Conservation (phyloP, 2,113 vertebrate genomes). For the Anseranas semipalmata region DNA sequence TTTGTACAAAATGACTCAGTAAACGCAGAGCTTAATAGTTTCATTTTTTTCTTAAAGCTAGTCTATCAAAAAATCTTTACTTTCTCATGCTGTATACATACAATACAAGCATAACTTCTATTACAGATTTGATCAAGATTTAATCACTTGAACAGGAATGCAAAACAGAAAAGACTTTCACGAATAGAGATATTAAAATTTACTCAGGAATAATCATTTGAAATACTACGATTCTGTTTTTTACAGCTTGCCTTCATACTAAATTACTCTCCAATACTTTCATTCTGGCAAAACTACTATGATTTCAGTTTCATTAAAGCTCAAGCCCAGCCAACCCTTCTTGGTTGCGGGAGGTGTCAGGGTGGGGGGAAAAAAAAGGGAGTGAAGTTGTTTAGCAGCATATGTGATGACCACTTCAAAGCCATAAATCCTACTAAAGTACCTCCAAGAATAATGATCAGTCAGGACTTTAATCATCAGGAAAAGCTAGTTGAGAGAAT, state of each 20-base stretch:
- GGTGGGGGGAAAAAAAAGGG: neutral
- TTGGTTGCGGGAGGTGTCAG: neutral
- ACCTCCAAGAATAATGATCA: constrained; percentile 59
- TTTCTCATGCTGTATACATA: neutral
- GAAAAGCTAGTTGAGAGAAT: constrained; percentile 54
- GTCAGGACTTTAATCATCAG: constrained; percentile 74
- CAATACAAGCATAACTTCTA: neutral
- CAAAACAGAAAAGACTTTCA: constrained; percentile 18
- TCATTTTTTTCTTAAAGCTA: neutral
- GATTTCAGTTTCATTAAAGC: constrained; percentile 38
- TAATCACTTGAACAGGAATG: neutral
- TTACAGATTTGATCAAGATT: neutral
- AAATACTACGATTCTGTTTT: neutral
- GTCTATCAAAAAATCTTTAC: neutral
- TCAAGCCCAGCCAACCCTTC: neutral
- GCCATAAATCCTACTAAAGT: constrained; percentile 59
- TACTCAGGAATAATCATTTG: neutral
- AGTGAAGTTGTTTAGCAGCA: constrained; percentile 19
- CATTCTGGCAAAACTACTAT: neutral
- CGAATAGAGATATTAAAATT: constrained; percentile 31
- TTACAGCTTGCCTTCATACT: neutral
- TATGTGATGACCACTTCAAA: constrained; percentile 59
- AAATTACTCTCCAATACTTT: neutral
- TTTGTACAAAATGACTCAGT: neutral
- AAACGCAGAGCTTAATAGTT: neutral